Evolutionary conservation across 2,113 vertebrate species (phyloP).

Genomic region (Lophura nycthemera): DNA sequence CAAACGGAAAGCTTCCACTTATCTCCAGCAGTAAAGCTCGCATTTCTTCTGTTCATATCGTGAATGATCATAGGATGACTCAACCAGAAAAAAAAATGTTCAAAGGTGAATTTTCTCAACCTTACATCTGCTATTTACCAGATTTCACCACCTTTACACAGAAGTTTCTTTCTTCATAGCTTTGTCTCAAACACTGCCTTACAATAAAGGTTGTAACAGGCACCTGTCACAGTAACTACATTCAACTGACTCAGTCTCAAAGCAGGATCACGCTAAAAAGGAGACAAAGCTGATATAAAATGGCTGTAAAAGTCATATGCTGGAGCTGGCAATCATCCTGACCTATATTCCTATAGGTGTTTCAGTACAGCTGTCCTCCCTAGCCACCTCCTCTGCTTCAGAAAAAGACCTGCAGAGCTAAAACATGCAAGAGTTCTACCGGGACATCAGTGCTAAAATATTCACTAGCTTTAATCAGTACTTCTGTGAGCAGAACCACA

Average conservation of each 20-base stretch:
- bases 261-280: background rate
- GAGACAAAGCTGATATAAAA: background rate
- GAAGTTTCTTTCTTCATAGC: background rate
- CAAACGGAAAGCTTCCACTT: background rate
- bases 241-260: background rate
- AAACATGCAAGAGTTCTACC: background rate
- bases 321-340: background rate
- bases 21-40: background rate
- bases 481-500: background rate
- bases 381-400: background rate
- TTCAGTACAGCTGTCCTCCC: background rate
- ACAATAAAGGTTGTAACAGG: background rate
- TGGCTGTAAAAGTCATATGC: background rate
- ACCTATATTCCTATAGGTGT: background rate
- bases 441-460: background rate
- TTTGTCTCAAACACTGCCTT: background rate
- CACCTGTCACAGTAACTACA: background rate
- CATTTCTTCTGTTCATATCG: background rate
- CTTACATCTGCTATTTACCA: background rate
- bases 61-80: background rate
- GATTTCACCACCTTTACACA: constrained; percentile 4
- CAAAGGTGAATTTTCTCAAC: background rate
- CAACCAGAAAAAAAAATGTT: constrained; percentile 1
- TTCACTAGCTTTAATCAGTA: background rate
- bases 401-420: background rate